Evolutionary conservation across 2,113 vertebrate genomes (phyloP).

Genomic region (Psilopsiagon aurifrons): DNA sequence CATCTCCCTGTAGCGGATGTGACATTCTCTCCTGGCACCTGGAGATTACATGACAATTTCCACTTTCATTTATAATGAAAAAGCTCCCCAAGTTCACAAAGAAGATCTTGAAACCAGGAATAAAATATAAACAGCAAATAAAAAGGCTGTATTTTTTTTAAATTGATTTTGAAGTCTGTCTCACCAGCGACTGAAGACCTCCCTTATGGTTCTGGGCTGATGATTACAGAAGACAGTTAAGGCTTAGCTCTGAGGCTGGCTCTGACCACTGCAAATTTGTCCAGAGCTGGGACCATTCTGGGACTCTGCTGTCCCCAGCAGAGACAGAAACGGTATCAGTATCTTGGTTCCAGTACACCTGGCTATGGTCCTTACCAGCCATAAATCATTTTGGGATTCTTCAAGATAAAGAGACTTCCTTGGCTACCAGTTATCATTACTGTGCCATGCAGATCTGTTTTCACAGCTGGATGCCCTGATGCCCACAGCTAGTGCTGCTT

Average conservation of each 20-base stretch:
- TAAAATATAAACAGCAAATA: conserved; percentile 10
- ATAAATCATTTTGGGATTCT: not conserved
- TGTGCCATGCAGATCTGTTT: not conserved
- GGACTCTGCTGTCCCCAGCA: not conserved
- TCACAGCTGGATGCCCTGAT: conserved; percentile 43
- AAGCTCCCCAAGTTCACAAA: conserved; percentile 56
- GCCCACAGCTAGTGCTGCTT: conserved; percentile 41
- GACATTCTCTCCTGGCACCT: not conserved
- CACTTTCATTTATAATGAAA: conserved; percentile 42
- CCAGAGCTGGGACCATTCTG: not conserved
- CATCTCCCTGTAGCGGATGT: not conserved
- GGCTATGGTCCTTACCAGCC: not conserved
- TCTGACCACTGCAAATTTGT: conserved; percentile 6
- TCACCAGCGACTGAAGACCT: not conserved
- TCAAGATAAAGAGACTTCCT: not conserved
- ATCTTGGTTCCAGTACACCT: not conserved
- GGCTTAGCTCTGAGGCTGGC: not conserved
- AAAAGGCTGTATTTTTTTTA: not conserved
- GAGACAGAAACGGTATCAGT: not conserved
- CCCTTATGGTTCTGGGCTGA: not conserved
- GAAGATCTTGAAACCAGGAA: conserved; percentile 56
- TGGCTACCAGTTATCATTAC: not conserved
- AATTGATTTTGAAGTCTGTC: not conserved
- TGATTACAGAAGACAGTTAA: not conserved
- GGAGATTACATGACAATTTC: conserved; percentile 28